Evolutionary conservation across 2,888 invertebrate genomes (phyloP), one percentile per base, ranked within the genome.

Genomic region (Rhorus exstirpatorius): DNA sequence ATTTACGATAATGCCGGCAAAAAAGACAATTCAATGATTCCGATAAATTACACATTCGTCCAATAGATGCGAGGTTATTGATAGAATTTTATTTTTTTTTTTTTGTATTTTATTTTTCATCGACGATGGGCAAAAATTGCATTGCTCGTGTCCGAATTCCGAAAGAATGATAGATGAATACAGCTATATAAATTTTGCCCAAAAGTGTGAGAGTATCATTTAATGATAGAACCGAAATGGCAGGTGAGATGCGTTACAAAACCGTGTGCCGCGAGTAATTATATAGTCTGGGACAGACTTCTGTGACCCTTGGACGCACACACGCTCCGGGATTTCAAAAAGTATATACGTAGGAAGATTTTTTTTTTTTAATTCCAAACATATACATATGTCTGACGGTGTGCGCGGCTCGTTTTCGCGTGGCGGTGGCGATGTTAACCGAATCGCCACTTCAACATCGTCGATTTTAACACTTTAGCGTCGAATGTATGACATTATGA

Each of bases 401-500:
- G n/a, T 46, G 3, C 1, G 14, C 17, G 46, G 46, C 46, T n/a
- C 46, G 46, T 46, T 46, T 46, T 14, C 46, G 46, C 14, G 10
- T 4, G 46, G 77, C 76, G 60, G 71, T 79, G 46, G 68, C 75
- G 63, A 79, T 75, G 38, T 7, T 55, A 63, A 55, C 46, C 60
- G 51, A 78, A 71, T 76, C 60, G 79, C 68, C 86, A 84, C 83
- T 86, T 89, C 86, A 84, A 85, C 87, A 83, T n/a, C 88, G 86
- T 81, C 87, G 86, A 87, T 90, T 88, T 90, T 89, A 89, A 89
- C 91, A 89, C 90, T 91, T 87, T 86, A 87, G 61, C 72, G 70
- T 78, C 81, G 85, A 87, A 90, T 89, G 79, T 88, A 90, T 91
- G 89, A 87, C 88, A 91, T 91, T 90, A 91, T 85, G 81, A 79